Evolutionary conservation across 2,797 vertebrate genomes (phyloP).

Genomic region (Oceanodroma leucorhoa): DNA sequence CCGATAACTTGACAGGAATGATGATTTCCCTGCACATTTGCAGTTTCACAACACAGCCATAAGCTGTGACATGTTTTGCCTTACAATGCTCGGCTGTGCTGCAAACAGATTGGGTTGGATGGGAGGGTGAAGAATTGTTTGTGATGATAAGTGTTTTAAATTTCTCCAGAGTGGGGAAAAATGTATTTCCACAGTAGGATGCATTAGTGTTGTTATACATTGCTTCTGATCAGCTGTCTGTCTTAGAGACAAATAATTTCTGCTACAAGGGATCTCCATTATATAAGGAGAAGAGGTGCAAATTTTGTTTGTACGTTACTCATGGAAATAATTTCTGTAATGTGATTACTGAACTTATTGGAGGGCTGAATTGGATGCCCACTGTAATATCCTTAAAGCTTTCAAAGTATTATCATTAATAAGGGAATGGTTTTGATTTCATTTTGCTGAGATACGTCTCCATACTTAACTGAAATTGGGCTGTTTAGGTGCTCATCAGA

Average conservation of each 20-base stretch:
- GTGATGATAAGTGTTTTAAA: neutral
- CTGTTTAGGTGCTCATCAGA: neutral
- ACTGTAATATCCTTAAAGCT: neutral
- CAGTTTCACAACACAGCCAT: slow-evolving; percentile 19
- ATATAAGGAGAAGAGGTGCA: slow-evolving; percentile 18
- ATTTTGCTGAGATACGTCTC: neutral
- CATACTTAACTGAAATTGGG: neutral
- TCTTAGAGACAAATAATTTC: neutral
- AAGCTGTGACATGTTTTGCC: slow-evolving; percentile 26
- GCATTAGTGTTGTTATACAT: neutral
- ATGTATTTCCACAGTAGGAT: neutral
- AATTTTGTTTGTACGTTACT: neutral
- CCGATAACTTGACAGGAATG: slow-evolving; percentile 38
- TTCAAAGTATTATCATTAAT: neutral
- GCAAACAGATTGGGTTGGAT: neutral
- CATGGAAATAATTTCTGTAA: neutral
- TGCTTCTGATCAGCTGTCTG: neutral
- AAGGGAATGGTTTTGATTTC: neutral
- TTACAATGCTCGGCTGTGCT: neutral
- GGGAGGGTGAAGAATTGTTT: neutral
- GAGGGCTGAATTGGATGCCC: neutral
- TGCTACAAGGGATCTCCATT: slow-evolving; percentile 4
- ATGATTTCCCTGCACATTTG: neutral
- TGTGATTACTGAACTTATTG: neutral
- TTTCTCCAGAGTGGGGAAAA: neutral